Evolutionary conservation across 2,113 vertebrate genomes (phyloP).

Genomic region (Gavialis gangeticus): DNA sequence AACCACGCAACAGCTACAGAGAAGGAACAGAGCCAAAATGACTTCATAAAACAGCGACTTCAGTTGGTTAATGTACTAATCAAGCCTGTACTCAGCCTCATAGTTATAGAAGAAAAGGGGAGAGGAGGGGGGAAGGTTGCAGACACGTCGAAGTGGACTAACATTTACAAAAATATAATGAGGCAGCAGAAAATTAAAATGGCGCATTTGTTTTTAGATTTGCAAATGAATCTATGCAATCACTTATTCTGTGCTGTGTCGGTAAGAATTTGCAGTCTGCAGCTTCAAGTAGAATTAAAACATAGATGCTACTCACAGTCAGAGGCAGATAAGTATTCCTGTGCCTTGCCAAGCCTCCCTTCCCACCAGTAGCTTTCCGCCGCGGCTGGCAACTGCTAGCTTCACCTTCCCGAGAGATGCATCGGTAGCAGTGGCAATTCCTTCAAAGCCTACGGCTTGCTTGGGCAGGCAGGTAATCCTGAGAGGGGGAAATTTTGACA

Average conservation of each 20-base stretch:
- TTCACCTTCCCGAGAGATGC: not conserved
- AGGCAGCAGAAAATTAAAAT: not conserved
- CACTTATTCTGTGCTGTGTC: not conserved
- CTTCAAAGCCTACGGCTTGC: not conserved
- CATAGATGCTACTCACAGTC: not conserved
- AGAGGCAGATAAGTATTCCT: not conserved
- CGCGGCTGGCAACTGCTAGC: not conserved
- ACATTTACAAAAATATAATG: not conserved
- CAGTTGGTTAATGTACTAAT: not conserved
- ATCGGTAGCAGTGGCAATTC: not conserved
- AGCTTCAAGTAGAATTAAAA: not conserved
- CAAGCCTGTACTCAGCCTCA: not conserved
- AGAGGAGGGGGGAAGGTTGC: not conserved
- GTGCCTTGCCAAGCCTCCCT: not conserved
- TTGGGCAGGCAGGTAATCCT: not conserved
- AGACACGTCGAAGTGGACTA: not conserved
- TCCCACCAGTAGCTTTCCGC: slow-evolving; percentile 2
- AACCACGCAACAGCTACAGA: not conserved
- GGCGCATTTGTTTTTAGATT: not conserved
- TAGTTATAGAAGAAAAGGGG: not conserved
- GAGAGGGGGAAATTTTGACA: not conserved
- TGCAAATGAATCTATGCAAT: not conserved
- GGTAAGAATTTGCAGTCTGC: slow-evolving; percentile 6
- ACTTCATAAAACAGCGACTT: not conserved
- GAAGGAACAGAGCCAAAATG: not conserved